These are phyloP conservation scores for Cryptoblepharus egeriae DNA, from an alignment of 2,797 vertebrate species.

Conservation along the genomic window DNA sequence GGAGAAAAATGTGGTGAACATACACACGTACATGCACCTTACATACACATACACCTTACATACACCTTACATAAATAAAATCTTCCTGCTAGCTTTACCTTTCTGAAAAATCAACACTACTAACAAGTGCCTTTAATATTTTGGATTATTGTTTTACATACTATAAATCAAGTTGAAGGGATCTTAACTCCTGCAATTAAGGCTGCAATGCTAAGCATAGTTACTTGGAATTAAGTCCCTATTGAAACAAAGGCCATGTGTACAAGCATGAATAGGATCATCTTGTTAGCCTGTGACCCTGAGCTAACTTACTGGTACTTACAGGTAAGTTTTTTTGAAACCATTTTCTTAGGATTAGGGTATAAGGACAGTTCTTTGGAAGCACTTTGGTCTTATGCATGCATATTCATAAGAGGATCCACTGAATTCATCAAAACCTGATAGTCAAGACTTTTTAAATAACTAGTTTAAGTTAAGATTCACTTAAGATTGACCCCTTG, in stretches of 20 bases:
- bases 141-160: not conserved
- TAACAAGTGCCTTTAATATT: not conserved
- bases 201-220: not conserved
- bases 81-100: conserved; percentile 46
- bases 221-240: not conserved
- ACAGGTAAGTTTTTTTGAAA: not conserved
- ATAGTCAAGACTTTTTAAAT: not conserved
- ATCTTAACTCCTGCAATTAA: not conserved
- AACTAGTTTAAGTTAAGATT: not conserved
- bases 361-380: not conserved
- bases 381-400: not conserved
- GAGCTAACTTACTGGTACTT: not conserved
- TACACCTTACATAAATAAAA: not conserved
- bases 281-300: not conserved
- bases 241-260: not conserved
- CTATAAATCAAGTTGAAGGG: not conserved
- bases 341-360: not conserved
- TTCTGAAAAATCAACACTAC: not conserved
- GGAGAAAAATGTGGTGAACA: not conserved
- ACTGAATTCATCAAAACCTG: not conserved
- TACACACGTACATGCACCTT: not conserved
- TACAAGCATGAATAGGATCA: not conserved
- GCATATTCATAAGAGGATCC: not conserved
- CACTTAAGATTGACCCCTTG: not conserved
- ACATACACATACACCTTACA: not conserved